phyloP scores from a whole-genome alignment of 2,888 invertebrate genomes.

The Mactromeris polynyma region DNA sequence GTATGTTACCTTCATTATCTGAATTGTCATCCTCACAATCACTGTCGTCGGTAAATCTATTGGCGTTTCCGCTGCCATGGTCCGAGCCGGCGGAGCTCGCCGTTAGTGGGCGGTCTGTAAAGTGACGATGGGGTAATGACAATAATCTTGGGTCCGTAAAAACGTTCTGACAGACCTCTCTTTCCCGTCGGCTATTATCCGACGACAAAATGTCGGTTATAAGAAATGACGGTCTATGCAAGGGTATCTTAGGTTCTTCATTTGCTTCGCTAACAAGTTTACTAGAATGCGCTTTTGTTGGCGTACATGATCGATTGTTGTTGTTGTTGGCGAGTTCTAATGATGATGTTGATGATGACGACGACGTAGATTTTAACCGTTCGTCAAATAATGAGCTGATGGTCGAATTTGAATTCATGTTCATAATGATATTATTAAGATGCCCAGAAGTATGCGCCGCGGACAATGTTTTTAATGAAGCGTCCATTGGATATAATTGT shows the following conservation, averaged over 20 bases:
- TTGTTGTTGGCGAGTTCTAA: not conserved
- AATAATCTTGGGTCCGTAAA: conserved; percentile 62
- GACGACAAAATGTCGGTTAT: conserved; percentile 75
- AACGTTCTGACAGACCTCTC: conserved; percentile 51
- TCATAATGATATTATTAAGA: conserved; percentile 39
- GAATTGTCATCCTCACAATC: conserved; percentile 59
- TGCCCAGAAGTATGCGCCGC: conserved; percentile 21
- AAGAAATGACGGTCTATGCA: conserved; percentile 71
- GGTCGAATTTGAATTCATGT: conserved; percentile 27
- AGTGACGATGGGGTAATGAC: conserved; percentile 61
- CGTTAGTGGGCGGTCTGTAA: conserved; percentile 63
- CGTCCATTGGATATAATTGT: conserved; percentile 63
- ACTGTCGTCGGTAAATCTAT: conserved; percentile 56
- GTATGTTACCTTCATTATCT: conserved; percentile 57
- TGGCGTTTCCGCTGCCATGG: conserved; percentile 34
- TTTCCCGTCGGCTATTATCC: conserved; percentile 41
- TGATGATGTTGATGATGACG: conserved; percentile 6
- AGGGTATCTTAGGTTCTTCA: conserved; percentile 46
- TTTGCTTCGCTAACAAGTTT: conserved; percentile 20
- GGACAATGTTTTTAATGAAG: conserved; percentile 57
- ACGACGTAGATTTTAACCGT: conserved; percentile 27
- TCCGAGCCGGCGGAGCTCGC: conserved; percentile 66
- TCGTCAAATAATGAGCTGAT: conserved; percentile 40
- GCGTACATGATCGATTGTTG: not conserved
- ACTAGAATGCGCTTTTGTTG: conserved; percentile 28